Evolutionary conservation across 2,797 vertebrate genomes (phyloP).

Genomic region (Phaenicophaeus curvirostris): DNA sequence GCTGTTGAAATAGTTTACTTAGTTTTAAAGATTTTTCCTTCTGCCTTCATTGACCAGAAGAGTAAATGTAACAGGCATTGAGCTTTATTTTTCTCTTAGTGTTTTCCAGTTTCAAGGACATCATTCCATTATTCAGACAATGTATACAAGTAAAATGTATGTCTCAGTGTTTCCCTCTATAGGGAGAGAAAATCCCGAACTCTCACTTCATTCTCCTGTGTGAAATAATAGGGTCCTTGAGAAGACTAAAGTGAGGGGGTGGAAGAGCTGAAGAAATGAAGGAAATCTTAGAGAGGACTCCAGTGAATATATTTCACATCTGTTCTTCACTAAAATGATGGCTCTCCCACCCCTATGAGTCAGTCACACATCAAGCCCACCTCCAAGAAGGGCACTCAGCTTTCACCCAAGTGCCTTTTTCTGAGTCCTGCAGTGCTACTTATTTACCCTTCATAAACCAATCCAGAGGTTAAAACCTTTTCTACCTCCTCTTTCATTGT

Average conservation of each 20-base stretch:
- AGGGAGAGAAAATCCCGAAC: neutral
- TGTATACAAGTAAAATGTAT: neutral
- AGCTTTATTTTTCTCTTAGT: neutral
- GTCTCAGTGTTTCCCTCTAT: neutral
- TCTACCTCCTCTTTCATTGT: neutral
- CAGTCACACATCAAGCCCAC: neutral
- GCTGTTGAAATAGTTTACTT: neutral
- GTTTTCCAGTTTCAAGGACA: neutral
- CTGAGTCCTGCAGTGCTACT: neutral
- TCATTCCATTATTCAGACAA: neutral
- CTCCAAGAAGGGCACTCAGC: neutral
- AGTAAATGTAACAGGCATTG: neutral
- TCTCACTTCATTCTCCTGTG: neutral
- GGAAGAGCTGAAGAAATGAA: neutral
- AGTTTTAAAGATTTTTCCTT: constrained; percentile 2
- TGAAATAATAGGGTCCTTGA: constrained; percentile 9
- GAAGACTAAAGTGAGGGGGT: neutral
- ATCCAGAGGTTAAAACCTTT: neutral
- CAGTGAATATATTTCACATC: constrained; percentile 35
- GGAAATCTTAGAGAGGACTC: constrained; percentile 9
- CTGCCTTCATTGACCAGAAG: neutral
- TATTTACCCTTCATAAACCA: neutral
- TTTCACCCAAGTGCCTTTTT: neutral
- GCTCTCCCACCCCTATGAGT: neutral
- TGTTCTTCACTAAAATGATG: constrained; percentile 18